These are phyloP conservation scores for Coelinius sp. DNA, from an alignment of 2,888 invertebrate genomes.

Conservation along the genomic window DNA sequence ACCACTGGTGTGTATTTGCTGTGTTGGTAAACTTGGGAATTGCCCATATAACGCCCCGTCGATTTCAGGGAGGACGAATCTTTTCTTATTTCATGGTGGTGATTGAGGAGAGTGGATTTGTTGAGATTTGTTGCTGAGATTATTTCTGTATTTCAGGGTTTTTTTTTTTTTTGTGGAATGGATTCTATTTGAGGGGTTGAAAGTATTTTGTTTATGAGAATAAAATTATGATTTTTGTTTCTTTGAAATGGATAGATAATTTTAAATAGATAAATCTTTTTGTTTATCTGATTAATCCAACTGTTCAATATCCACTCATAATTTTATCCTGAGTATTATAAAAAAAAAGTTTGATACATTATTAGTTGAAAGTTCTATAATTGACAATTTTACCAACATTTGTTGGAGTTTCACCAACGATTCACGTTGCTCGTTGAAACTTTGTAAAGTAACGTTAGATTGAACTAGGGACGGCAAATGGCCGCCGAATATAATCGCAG, in stretches of 20 bases:
- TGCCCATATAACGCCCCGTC: conserved; percentile 37
- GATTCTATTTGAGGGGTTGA: not conserved
- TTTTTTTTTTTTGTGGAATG: not conserved
- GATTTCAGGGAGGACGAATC: conserved; percentile 13
- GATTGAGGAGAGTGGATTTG: conserved; percentile 26
- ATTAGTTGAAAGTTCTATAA: not conserved
- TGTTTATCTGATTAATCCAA: too few species aligned
- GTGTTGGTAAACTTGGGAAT: conserved; percentile 45
- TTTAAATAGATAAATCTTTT: too few species aligned
- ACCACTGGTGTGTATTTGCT: conserved; percentile 13
- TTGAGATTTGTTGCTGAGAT: conserved; percentile 20
- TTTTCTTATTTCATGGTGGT: conserved; percentile 11
- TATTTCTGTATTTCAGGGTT: not conserved
- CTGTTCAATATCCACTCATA: too few species aligned
- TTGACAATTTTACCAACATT: conserved; percentile 1
- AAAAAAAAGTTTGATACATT: not conserved
- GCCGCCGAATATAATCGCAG: conserved; percentile 22
- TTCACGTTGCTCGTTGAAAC: conserved; percentile 9
- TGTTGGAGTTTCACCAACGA: conserved; percentile 8
- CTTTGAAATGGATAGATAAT: too few species aligned
- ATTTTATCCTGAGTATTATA: too few species aligned
- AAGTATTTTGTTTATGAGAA: not conserved
- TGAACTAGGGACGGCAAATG: conserved; percentile 11
- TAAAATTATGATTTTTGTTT: too few species aligned
- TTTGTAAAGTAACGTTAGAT: conserved; percentile 22